A percentile compares a stretch with the other conserved stretches of the same genome.
phyloP scores from a whole-genome alignment of 37 sponge, comb jelly and placozoan species.

The Oopsacas minuta region DNA sequence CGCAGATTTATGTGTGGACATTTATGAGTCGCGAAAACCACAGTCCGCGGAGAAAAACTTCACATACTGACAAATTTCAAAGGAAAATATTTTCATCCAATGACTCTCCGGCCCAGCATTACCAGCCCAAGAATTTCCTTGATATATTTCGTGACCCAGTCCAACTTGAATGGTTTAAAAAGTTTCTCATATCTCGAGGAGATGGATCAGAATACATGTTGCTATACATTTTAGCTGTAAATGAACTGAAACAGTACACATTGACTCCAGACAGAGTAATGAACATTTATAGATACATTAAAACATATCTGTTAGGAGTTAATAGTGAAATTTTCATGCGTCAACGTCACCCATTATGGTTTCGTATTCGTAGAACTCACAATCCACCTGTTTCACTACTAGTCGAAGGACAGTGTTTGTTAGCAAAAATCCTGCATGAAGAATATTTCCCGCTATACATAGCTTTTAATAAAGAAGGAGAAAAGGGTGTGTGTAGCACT shows the following conservation, averaged over 20 bases:
- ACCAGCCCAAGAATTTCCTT: not conserved
- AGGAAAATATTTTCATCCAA: not conserved
- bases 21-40: not conserved
- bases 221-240: conserved; percentile 4
- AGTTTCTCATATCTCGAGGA: not conserved
- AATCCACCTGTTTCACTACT: not conserved
- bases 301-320: not conserved
- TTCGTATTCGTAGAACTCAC: not conserved
- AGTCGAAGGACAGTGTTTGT: conserved; percentile 1
- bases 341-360: not conserved
- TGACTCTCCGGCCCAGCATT: not conserved
- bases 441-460: not conserved
- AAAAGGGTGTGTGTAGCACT: not conserved
- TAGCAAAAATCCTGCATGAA: not conserved
- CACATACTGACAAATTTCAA: not conserved
- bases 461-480: not conserved
- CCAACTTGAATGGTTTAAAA: not conserved
- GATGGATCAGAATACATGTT: not conserved
- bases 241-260: conserved; percentile 9
- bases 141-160: not conserved
- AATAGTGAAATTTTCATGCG: not conserved
- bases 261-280: not conserved
- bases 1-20: not conserved
- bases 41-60: not conserved
- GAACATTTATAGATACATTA: not conserved